phyloP scores from a whole-genome alignment of 2,113 vertebrate genomes.

The Trachemys scripta region DNA sequence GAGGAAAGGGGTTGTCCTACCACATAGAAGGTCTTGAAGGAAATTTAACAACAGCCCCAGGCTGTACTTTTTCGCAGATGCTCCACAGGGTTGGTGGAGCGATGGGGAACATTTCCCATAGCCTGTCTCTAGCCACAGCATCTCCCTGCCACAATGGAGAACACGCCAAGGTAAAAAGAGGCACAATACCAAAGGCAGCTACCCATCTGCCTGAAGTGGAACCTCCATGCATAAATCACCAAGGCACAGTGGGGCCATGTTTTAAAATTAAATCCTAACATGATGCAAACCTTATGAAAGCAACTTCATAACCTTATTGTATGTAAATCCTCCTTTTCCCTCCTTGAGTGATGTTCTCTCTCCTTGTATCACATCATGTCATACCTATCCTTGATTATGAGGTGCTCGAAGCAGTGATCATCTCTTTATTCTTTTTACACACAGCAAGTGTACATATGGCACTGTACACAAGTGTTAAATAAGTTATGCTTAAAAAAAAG shows the following conservation, averaged over 20 bases:
- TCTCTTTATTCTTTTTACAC: neutral
- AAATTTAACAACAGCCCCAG: neutral
- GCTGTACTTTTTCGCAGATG: neutral
- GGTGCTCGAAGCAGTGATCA: neutral
- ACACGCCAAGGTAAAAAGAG: neutral
- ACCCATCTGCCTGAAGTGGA: rapidly evolving
- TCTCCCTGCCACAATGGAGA: neutral
- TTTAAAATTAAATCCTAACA: rapidly evolving
- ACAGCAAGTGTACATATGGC: neutral
- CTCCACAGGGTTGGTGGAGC: neutral
- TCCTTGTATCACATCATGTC: neutral
- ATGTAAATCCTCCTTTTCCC: neutral
- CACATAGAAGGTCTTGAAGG: neutral
- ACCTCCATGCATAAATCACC: rapidly evolving
- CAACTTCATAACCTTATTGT: rapidly evolving
- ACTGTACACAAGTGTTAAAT: neutral
- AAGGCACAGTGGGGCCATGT: rapidly evolving
- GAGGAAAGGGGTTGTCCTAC: neutral
- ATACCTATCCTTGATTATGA: neutral
- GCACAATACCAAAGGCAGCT: rapidly evolving
- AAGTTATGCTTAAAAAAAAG: neutral
- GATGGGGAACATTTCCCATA: neutral
- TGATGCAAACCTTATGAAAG: rapidly evolving
- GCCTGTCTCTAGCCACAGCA: neutral
- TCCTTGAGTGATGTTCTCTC: neutral